A percentile compares a stretch with the other conserved stretches of the same genome.
phyloP scores from a whole-genome alignment of 2,888 invertebrate species.

The Lamproptera curius region DNA sequence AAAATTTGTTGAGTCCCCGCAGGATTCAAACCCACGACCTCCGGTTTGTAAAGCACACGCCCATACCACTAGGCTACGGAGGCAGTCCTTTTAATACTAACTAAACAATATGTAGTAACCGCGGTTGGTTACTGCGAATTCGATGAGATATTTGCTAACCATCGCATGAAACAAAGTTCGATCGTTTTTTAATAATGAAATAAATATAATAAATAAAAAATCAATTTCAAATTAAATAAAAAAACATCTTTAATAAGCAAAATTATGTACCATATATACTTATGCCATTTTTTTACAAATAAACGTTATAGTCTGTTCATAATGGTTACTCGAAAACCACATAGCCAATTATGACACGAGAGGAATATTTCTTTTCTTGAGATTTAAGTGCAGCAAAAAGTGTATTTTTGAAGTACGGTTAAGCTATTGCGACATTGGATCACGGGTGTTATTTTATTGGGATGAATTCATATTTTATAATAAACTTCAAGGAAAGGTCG shows the following conservation, averaged over 20 bases:
- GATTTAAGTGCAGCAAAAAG: constrained; percentile 16
- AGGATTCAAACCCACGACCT: too few relatives aligned
- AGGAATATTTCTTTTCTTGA: constrained; percentile 3
- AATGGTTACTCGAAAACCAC: constrained; percentile 31
- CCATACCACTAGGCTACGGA: too few relatives aligned
- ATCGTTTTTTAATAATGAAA: neutral
- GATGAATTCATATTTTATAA: constrained; percentile 32
- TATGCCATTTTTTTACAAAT: neutral
- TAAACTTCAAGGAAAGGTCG: too few relatives aligned
- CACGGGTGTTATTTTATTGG: constrained; percentile 50
- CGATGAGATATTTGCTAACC: neutral
- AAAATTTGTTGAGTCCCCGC: too few relatives aligned
- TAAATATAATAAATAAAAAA: neutral
- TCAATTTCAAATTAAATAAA: neutral
- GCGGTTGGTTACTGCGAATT: neutral
- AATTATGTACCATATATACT: neutral
- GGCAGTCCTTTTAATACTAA: too few relatives aligned
- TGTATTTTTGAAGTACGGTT: constrained; percentile 23
- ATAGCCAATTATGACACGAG: constrained; percentile 28
- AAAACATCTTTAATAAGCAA: neutral
- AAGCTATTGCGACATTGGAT: constrained; percentile 47
- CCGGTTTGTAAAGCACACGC: too few relatives aligned
- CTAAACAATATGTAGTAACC: too few relatives aligned
- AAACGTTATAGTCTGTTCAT: constrained; percentile 1
- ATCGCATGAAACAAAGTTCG: neutral